These are phyloP conservation scores for Macroteleia sp. DNA, from an alignment of 2,888 invertebrate species.

Conservation along the genomic window DNA sequence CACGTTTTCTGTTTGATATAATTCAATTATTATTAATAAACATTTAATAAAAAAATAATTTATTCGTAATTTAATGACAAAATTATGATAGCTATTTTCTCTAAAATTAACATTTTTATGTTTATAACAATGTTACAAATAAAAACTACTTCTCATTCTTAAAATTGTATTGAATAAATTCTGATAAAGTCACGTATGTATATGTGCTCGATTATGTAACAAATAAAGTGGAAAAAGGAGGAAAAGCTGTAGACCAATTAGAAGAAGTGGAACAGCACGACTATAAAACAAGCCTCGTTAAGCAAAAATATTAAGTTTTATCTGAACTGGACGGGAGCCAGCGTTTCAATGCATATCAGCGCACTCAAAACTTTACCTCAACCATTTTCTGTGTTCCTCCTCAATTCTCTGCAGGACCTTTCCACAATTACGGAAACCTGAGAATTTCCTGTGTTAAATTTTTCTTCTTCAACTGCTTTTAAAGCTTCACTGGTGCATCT, in stretches of 20 bases:
- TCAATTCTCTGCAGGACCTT: slow-evolving; percentile 31
- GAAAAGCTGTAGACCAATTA: slow-evolving; percentile 73
- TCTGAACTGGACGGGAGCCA: slow-evolving; percentile 77
- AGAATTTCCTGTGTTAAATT: slow-evolving; percentile 34
- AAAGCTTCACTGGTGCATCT: too few relatives aligned
- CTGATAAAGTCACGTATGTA: slow-evolving; percentile 8
- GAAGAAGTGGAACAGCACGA: slow-evolving; percentile 71
- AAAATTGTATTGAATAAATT: slow-evolving; percentile 13
- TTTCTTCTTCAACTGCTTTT: slow-evolving; percentile 37
- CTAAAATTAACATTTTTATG: too few relatives aligned
- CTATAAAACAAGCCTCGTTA: slow-evolving; percentile 78
- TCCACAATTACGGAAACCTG: slow-evolving; percentile 24
- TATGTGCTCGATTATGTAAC: slow-evolving; percentile 18
- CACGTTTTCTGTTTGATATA: too few relatives aligned
- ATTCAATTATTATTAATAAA: too few relatives aligned
- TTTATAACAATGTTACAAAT: too few relatives aligned
- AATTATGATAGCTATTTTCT: too few relatives aligned
- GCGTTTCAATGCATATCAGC: slow-evolving; percentile 71
- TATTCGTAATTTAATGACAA: too few relatives aligned
- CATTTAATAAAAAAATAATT: too few relatives aligned
- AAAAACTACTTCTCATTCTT: not conserved
- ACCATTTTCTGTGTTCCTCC: slow-evolving; percentile 39
- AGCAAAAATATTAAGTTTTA: slow-evolving; percentile 80
- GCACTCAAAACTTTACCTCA: slow-evolving; percentile 59
- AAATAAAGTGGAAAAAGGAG: slow-evolving; percentile 48